Percentiles rank a stretch among this genome's conserved stretches.
These are phyloP conservation scores for Tridacna gigas DNA, from an alignment of 2,888 invertebrate species.

Conservation along the genomic window DNA sequence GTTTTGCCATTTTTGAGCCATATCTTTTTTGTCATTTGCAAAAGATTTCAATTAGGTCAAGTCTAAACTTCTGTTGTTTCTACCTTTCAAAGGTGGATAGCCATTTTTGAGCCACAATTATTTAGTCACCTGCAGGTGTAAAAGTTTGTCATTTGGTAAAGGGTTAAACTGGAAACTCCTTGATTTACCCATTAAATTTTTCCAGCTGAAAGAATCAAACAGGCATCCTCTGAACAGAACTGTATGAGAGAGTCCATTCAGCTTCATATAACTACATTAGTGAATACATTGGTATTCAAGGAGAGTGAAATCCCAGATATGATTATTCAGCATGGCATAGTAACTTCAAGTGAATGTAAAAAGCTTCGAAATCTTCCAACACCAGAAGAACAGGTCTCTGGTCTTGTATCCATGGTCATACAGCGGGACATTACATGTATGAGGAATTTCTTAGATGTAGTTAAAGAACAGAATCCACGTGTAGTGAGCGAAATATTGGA, in stretches of 20 bases:
- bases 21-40: too few relatives aligned
- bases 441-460: not conserved
- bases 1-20: too few relatives aligned
- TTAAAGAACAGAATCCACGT: not conserved
- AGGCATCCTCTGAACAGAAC: not conserved
- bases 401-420: not conserved
- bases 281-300: not conserved
- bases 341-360: not conserved
- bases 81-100: too few relatives aligned
- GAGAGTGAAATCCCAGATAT: not conserved
- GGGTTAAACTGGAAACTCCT: too few relatives aligned
- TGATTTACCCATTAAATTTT: too few relatives aligned
- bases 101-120: too few relatives aligned
- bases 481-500: not conserved
- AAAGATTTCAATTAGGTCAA: too few relatives aligned
- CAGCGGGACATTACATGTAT: not conserved
- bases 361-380: not conserved
- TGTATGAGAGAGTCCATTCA: slow-evolving; percentile 7
- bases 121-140: too few relatives aligned
- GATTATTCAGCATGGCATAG: not conserved
- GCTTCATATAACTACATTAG: not conserved
- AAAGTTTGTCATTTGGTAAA: too few relatives aligned
- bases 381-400: not conserved
- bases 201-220: not conserved
- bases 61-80: too few relatives aligned